Evolutionary conservation across 2,113 vertebrate species (phyloP).

Genomic region (Mionectes macconnelli): DNA sequence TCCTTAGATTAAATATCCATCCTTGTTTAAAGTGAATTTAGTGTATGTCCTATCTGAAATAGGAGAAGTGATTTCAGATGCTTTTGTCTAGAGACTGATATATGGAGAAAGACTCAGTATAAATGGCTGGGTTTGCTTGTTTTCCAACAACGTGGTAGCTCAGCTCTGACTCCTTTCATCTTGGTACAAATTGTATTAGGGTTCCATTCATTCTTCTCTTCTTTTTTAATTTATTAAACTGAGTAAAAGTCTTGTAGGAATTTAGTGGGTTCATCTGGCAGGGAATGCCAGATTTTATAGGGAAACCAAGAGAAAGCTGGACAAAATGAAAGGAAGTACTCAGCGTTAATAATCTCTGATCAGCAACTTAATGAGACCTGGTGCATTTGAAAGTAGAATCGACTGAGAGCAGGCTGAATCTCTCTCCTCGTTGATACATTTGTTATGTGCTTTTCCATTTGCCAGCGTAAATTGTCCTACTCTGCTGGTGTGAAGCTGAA

Average conservation of each 20-base stretch:
- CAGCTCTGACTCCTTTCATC: background rate
- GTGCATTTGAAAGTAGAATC: background rate
- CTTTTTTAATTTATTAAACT: background rate
- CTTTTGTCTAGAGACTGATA: background rate
- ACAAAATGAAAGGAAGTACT: background rate
- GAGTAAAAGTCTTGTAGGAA: background rate
- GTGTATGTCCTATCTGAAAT: background rate
- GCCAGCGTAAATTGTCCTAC: accelerated
- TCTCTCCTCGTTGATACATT: background rate
- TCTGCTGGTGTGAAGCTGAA: background rate
- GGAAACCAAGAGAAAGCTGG: background rate
- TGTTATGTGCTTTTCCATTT: background rate
- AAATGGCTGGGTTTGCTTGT: background rate
- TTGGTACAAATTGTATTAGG: background rate
- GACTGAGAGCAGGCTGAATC: background rate
- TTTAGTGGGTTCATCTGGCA: background rate
- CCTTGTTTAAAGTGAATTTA: background rate
- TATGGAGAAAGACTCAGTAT: background rate
- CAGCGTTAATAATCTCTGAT: background rate
- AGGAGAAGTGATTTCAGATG: background rate
- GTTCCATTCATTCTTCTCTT: background rate
- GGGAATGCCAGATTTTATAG: background rate
- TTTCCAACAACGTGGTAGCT: background rate
- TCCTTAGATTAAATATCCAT: background rate
- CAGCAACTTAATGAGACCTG: background rate